phyloP scores from a whole-genome alignment of 2,888 invertebrate species.

The Polymixis flavicincta region DNA sequence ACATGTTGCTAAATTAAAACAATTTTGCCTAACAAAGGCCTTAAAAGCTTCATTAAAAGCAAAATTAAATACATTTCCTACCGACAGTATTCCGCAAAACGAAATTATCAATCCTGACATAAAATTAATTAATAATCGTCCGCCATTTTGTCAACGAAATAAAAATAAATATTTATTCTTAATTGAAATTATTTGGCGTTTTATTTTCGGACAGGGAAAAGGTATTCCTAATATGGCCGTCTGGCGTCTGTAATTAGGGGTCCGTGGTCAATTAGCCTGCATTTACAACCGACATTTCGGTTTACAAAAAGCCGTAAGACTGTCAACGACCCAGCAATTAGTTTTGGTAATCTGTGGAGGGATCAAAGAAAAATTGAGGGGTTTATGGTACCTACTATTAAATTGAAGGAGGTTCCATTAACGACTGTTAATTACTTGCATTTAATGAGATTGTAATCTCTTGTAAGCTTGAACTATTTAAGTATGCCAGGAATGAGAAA shows the following conservation, averaged over 20 bases:
- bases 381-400: not conserved
- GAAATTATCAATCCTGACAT: slow-evolving; percentile 30
- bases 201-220: slow-evolving; percentile 29
- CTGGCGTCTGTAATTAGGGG: slow-evolving; percentile 26
- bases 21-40: slow-evolving; percentile 22
- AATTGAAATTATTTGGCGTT: slow-evolving; percentile 19
- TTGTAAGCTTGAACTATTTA: no score
- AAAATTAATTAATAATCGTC: slow-evolving; percentile 40
- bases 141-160: slow-evolving; percentile 14
- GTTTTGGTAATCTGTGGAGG: slow-evolving; percentile 32
- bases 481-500: not conserved
- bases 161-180: slow-evolving; percentile 17
- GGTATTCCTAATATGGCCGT: slow-evolving; percentile 21
- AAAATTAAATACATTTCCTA: slow-evolving; percentile 42
- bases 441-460: not conserved
- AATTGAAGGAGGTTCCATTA: not conserved
- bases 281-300: slow-evolving; percentile 6
- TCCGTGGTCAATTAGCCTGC: slow-evolving; percentile 5
- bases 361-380: not conserved
- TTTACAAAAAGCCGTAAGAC: slow-evolving; percentile 13
- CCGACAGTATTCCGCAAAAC: slow-evolving; percentile 13
- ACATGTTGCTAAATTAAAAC: slow-evolving; percentile 30
- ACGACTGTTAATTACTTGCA: not conserved
- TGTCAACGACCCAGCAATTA: slow-evolving; percentile 44
- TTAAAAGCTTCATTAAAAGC: slow-evolving; percentile 28